These are phyloP conservation scores for Aproaerema taeniolella DNA, from an alignment of 2,888 invertebrate species.

Conservation along the genomic window DNA sequence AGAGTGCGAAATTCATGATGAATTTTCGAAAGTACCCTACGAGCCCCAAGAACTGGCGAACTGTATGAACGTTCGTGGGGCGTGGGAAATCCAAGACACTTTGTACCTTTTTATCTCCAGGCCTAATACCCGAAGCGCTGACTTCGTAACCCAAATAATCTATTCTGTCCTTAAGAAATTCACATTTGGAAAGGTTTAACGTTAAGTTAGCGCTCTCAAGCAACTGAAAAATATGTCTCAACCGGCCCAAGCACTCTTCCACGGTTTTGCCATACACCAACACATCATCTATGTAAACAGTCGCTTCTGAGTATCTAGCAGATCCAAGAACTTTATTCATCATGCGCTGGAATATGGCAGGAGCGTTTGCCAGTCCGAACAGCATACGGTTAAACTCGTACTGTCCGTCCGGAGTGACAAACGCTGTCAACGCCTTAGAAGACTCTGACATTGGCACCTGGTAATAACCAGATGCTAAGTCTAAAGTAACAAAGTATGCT, in stretches of 20 bases:
- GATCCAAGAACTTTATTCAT: conserved; percentile 13
- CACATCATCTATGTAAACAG: conserved; percentile 23
- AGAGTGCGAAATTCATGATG: not conserved
- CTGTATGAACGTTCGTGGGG: conserved; percentile 1
- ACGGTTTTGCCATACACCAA: conserved; percentile 15
- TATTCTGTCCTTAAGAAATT: conserved; percentile 3
- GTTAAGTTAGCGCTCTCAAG: conserved; percentile 7
- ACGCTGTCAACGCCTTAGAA: not conserved
- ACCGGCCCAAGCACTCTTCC: not conserved
- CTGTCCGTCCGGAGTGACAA: too few species aligned
- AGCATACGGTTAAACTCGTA: too few species aligned
- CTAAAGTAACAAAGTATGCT: conserved; percentile 19
- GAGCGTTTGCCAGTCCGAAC: conserved; percentile 35
- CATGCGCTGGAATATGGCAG: conserved; percentile 32
- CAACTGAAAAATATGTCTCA: conserved; percentile 2
- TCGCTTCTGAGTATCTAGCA: conserved; percentile 9
- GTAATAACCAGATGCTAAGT: too few species aligned
- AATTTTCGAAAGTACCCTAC: too few species aligned
- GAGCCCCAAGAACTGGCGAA: conserved; percentile 6
- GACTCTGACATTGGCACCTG: conserved; percentile 15
- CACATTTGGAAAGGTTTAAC: conserved; percentile 7
- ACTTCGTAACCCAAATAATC: conserved; percentile 9
- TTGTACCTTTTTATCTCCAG: conserved; percentile 3
- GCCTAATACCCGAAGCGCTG: not conserved
- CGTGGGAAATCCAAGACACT: not conserved